phyloP scores from a whole-genome alignment of 1,140 invertebrate genomes.

The Maniola jurtina region DNA sequence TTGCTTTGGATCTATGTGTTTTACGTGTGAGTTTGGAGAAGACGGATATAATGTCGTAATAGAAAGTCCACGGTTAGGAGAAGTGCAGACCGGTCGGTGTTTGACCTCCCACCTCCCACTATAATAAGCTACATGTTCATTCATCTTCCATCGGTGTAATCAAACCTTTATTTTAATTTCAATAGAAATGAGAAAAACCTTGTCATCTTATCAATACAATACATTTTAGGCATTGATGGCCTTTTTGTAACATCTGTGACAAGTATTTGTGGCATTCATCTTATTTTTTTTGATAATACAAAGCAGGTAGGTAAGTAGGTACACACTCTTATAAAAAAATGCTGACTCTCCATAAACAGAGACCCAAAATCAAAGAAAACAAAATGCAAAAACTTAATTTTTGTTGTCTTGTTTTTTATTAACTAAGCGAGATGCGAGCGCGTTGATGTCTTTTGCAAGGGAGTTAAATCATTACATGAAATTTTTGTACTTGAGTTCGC shows the following conservation, averaged over 20 bases:
- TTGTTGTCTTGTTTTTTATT: neutral
- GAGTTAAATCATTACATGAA: neutral
- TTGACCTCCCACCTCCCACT: conserved; percentile 34
- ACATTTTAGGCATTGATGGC: neutral
- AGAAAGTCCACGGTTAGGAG: conserved; percentile 51
- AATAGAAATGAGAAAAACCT: neutral
- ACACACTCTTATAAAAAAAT: no score
- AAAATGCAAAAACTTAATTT: neutral
- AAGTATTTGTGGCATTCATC: no score
- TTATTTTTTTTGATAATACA: no score
- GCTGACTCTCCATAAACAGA: no score
- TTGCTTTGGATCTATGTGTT: conserved; percentile 31
- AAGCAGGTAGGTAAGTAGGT: no score
- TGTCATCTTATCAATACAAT: conserved; percentile 6
- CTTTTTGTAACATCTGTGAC: no score
- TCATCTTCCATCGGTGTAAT: conserved; percentile 28
- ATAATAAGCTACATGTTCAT: conserved; percentile 35
- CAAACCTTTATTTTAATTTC: conserved; percentile 1
- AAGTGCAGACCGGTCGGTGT: conserved; percentile 43
- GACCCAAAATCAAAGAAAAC: no score
- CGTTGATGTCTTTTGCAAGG: conserved; percentile 28
- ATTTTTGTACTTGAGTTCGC: no score
- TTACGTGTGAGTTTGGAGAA: conserved; percentile 25
- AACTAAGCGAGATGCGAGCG: neutral
- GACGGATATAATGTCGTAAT: conserved; percentile 47